Conservation (phyloP, 2,113 vertebrate genomes). For the Dipodomys ordii region DNA sequence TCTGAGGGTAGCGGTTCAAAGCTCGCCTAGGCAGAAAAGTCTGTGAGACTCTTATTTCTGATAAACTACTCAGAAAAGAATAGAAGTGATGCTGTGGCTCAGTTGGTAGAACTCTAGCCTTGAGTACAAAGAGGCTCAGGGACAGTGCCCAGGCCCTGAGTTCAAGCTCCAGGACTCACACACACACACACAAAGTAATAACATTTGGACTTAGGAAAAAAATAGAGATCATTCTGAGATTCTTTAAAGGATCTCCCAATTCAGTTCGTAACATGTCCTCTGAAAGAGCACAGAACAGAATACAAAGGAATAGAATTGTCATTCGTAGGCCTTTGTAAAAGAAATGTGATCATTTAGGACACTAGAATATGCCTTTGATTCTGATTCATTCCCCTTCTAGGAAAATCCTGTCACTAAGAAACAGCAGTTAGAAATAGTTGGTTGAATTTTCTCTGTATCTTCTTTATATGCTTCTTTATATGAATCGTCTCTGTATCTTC, state of each 20-base stretch:
- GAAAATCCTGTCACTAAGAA: constrained; percentile 27
- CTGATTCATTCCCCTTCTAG: constrained; percentile 31
- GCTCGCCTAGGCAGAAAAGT: too few species aligned
- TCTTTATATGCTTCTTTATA: background rate
- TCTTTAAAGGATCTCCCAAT: background rate
- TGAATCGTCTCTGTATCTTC: background rate
- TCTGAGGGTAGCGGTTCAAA: too few species aligned
- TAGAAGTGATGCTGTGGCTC: too few species aligned
- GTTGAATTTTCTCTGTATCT: background rate
- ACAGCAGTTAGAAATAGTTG: constrained; percentile 35
- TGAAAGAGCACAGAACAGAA: too few species aligned
- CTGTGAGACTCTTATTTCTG: too few species aligned
- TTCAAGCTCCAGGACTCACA: too few species aligned
- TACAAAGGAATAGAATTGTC: constrained; percentile 28
- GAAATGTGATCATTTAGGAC: constrained; percentile 47
- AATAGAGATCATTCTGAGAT: constrained; percentile 5
- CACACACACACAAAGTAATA: background rate
- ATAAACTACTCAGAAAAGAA: too few species aligned
- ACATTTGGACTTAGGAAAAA: constrained; percentile 4
- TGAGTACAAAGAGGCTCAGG: too few species aligned
- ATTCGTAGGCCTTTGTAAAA: background rate
- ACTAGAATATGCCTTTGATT: constrained; percentile 43
- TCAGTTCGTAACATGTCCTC: too few species aligned
- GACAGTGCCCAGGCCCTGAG: too few species aligned
- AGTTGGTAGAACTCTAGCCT: too few species aligned